These are phyloP conservation scores for Calonectris borealis DNA, from an alignment of 2,113 vertebrate species.

Conservation along the genomic window DNA sequence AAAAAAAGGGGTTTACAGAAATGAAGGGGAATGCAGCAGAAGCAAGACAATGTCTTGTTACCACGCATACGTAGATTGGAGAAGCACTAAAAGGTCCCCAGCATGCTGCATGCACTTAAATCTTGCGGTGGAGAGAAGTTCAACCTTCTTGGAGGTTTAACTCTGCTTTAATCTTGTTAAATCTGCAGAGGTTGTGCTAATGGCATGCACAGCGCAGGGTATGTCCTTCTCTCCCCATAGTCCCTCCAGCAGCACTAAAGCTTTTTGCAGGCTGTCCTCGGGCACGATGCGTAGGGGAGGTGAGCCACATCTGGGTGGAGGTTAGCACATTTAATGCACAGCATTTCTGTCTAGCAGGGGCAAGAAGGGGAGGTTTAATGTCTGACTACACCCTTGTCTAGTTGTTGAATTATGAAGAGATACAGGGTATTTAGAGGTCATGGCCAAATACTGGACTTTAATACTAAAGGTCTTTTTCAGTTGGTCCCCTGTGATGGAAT, in stretches of 20 bases:
- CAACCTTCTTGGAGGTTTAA: neutral
- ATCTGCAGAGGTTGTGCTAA: neutral
- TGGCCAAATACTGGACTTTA: neutral
- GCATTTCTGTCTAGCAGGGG: neutral
- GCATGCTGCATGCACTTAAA: accelerated
- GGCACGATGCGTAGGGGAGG: neutral
- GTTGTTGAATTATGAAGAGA: neutral
- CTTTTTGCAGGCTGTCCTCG: neutral
- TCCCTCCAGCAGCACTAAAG: neutral
- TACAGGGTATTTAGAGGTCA: too few species aligned
- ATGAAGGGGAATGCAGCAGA: neutral
- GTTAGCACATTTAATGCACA: neutral
- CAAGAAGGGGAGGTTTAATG: neutral
- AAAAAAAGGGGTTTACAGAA: neutral
- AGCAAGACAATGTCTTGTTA: neutral
- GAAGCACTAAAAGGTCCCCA: neutral
- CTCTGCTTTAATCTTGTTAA: neutral
- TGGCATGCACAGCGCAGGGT: accelerated
- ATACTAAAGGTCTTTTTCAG: neutral
- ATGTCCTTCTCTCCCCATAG: neutral
- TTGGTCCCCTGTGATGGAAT: neutral
- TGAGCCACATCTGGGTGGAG: neutral
- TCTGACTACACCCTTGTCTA: neutral
- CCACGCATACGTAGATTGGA: accelerated
- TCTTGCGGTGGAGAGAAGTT: neutral